phyloP scores from a whole-genome alignment of 1,140 invertebrate genomes.

The Drosophila guanche region DNA sequence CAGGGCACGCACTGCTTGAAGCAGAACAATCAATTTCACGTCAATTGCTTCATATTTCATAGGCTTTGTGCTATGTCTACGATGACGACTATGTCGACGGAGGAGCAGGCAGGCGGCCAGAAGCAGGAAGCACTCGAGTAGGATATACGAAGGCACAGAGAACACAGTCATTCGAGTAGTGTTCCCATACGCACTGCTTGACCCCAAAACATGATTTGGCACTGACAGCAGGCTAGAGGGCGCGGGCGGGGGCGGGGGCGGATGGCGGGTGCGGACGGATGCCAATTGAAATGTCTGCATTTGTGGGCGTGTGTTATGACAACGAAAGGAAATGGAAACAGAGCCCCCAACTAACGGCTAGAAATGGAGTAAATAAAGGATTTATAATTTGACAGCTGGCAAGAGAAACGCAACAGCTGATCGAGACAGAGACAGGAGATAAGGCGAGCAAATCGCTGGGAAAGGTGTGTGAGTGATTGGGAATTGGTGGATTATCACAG shows the following conservation, averaged over 20 bases:
- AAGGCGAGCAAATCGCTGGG: not conserved
- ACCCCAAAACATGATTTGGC: conserved; percentile 66
- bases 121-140: no score
- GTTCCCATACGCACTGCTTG: conserved; percentile 42
- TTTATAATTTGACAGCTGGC: conserved; percentile 40
- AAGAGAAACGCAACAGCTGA: conserved; percentile 40
- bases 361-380: not conserved
- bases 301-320: conserved; percentile 46
- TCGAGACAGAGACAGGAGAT: conserved; percentile 8
- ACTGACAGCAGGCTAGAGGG: conserved; percentile 39
- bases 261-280: no score
- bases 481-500: no score
- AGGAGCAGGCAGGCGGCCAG: no score
- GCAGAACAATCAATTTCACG: conserved; percentile 76
- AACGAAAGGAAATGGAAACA: conserved; percentile 18
- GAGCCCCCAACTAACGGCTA: not conserved
- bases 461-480: no score
- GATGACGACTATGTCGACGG: conserved; percentile 32
- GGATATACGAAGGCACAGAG: conserved; percentile 16
- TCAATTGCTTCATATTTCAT: conserved; percentile 81
- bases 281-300: conserved; percentile 71
- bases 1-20: conserved; percentile 14
- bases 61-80: conserved; percentile 50
- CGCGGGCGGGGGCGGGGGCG: no score
- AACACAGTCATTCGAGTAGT: not conserved